Evolutionary conservation across 2,797 vertebrate species (phyloP).

Genomic region (Forpus xanthops): DNA sequence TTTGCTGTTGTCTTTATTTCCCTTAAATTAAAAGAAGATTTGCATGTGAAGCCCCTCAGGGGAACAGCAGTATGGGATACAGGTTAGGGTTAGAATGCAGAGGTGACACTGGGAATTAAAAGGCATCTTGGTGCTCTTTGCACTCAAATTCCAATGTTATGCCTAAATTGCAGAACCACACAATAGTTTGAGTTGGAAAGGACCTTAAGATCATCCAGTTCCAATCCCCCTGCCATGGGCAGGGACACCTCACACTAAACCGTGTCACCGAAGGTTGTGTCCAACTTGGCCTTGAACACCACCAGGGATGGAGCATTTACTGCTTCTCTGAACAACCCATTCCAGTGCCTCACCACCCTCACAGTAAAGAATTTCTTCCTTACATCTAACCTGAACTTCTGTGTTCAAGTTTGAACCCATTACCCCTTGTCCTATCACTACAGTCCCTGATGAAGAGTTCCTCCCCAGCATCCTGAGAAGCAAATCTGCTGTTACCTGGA

Average conservation of each 20-base stretch:
- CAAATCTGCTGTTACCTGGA: background rate
- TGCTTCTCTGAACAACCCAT: no score
- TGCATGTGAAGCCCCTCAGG: rapidly evolving
- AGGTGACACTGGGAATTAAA: background rate
- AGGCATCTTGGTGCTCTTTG: background rate
- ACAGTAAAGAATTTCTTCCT: no score
- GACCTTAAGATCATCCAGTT: no score
- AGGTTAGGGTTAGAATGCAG: background rate
- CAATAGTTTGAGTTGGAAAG: no score
- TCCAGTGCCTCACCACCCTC: no score
- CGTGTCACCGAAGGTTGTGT: no score
- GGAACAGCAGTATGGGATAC: background rate
- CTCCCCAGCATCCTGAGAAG: background rate
- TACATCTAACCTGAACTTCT: no score
- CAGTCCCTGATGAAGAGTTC: background rate
- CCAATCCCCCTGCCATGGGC: no score
- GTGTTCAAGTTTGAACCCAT: background rate
- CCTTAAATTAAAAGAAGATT: background rate
- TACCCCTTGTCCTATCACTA: background rate
- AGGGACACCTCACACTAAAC: no score
- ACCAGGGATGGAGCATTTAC: no score
- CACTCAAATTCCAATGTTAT: background rate
- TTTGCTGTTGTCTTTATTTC: background rate
- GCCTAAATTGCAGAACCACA: background rate
- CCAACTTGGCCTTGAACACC: no score